phyloP scores from a whole-genome alignment of 2,888 invertebrate species.

The Bimastos eiseni region DNA sequence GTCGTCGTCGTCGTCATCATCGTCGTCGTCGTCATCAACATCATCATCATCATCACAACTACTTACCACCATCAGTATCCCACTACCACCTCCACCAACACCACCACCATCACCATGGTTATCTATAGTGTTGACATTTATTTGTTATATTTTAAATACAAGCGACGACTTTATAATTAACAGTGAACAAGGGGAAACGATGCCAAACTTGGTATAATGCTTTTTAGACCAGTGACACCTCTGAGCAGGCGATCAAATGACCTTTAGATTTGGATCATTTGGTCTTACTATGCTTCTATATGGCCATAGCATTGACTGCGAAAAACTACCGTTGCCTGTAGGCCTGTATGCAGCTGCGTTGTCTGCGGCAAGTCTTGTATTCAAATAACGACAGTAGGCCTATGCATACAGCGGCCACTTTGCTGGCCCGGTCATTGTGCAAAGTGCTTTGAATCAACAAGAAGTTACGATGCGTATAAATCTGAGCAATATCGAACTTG shows the following conservation, averaged over 20 bases:
- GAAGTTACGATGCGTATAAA: neutral
- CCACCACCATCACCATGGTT: conserved; percentile 16
- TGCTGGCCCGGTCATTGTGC: neutral
- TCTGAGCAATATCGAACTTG: neutral
- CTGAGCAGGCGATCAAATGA: neutral
- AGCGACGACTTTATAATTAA: too few relatives aligned
- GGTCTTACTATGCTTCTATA: neutral
- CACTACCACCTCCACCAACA: conserved; percentile 26
- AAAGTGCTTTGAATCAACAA: neutral
- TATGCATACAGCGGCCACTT: neutral
- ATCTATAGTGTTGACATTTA: too few relatives aligned
- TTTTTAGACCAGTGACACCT: too few relatives aligned
- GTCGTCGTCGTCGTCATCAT: conserved; percentile 31
- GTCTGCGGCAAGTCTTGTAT: too few relatives aligned
- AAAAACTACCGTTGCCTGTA: too few relatives aligned
- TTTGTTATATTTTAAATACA: neutral
- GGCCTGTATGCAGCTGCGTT: neutral
- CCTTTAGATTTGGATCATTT: too few relatives aligned
- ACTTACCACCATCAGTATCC: neutral
- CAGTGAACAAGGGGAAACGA: too few relatives aligned
- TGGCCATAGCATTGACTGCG: neutral
- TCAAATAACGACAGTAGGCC: too few relatives aligned
- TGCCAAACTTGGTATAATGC: too few relatives aligned
- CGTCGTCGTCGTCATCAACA: conserved; percentile 34
- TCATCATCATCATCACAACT: conserved; percentile 33